Conservation (phyloP, 2,888 invertebrate genomes). For the Galerucella nymphaeae region DNA sequence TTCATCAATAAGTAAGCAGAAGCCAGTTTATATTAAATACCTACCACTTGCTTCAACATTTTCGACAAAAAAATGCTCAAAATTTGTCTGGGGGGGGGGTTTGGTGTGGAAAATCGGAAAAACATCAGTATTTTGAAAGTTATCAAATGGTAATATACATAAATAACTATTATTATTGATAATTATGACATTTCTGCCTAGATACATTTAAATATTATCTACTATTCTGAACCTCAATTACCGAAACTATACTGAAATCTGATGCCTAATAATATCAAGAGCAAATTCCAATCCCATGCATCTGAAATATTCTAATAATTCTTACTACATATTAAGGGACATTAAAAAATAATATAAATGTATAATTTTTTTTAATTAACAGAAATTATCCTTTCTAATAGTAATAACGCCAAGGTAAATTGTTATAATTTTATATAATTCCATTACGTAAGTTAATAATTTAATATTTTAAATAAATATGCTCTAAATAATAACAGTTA, state of each 20-base stretch:
- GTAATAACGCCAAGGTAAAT: neutral
- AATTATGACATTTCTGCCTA: too few relatives aligned
- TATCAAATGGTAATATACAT: too few relatives aligned
- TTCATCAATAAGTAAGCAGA: too few relatives aligned
- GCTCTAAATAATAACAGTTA: neutral
- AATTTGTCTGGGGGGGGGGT: too few relatives aligned
- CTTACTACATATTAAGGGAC: neutral
- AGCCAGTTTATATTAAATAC: too few relatives aligned
- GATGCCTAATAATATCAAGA: neutral
- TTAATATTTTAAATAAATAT: neutral
- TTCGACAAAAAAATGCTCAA: too few relatives aligned
- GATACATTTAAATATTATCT: neutral
- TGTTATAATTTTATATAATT: neutral
- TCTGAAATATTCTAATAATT: neutral
- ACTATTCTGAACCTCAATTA: neutral
- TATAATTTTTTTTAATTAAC: neutral
- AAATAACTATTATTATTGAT: too few relatives aligned
- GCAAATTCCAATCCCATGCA: neutral
- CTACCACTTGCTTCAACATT: too few relatives aligned
- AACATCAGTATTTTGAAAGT: too few relatives aligned
- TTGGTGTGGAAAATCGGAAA: too few relatives aligned
- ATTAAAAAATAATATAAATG: neutral
- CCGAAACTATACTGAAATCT: too few relatives aligned
- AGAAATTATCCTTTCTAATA: neutral
- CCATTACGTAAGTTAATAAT: conserved; percentile 5